These are phyloP conservation scores for Climacteris rufus DNA, from an alignment of 2,113 vertebrate genomes.

Conservation along the genomic window DNA sequence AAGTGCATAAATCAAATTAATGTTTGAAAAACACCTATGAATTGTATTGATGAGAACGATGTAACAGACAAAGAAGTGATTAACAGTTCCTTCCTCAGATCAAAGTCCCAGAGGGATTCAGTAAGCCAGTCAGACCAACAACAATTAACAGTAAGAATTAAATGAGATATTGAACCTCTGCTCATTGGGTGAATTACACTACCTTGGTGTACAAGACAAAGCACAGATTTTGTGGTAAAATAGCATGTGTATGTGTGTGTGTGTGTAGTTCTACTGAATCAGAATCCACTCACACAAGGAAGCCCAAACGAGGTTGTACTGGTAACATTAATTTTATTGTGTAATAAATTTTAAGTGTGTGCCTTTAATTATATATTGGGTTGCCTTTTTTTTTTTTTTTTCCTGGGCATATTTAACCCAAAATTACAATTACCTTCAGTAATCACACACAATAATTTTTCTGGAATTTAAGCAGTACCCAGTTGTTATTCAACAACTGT, in stretches of 20 bases:
- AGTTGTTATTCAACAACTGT: not conserved
- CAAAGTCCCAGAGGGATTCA: not conserved
- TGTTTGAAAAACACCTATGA: not conserved
- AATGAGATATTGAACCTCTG: slow-evolving; percentile 19
- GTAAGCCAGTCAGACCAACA: not conserved
- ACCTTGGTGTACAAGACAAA: not conserved
- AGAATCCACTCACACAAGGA: not conserved
- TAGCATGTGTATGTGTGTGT: not conserved
- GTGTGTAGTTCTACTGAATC: not conserved
- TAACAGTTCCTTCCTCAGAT: not conserved
- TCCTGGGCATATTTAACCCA: not conserved
- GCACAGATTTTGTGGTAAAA: not conserved
- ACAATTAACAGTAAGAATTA: slow-evolving; percentile 13
- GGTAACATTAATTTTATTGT: not conserved
- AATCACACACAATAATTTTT: rapidly evolving
- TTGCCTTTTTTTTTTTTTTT: not conserved
- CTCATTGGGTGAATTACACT: not conserved
- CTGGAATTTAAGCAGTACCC: not conserved
- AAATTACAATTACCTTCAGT: not conserved
- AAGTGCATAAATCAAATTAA: not conserved
- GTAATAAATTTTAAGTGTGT: not conserved
- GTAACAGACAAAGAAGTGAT: not conserved
- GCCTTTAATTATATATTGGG: not conserved
- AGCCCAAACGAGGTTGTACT: not conserved
- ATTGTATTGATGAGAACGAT: not conserved